Evolutionary conservation across 2,888 invertebrate genomes (phyloP).

Genomic region (Hypsopygia costalis): DNA sequence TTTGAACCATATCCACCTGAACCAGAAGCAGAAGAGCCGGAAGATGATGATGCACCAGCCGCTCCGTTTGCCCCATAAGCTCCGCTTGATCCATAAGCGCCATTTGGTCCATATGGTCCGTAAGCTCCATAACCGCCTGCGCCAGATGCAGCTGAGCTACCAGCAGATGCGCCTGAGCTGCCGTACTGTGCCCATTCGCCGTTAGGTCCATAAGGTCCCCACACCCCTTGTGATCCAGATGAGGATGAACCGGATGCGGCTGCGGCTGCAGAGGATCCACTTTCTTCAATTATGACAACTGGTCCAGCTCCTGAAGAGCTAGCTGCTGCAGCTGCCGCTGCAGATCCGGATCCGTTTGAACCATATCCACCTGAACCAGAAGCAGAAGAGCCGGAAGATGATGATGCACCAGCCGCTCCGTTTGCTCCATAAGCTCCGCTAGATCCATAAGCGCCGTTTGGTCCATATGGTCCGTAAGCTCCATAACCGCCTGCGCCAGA

Average conservation of each 20-base stretch:
- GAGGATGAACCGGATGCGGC: slow-evolving; percentile 12
- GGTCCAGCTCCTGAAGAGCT: not conserved
- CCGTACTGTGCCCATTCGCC: too few species aligned
- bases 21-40: slow-evolving; percentile 14
- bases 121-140: not conserved
- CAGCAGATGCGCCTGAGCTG: slow-evolving; percentile 2
- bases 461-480: not conserved
- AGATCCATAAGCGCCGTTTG: not conserved
- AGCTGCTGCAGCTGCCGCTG: not conserved
- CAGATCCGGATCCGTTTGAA: slow-evolving; percentile 7
- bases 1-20: slow-evolving; percentile 9
- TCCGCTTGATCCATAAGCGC: slow-evolving; percentile 12
- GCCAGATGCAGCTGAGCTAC: not conserved
- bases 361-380: slow-evolving; percentile 4
- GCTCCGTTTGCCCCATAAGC: slow-evolving; percentile 1
- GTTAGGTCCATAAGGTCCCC: slow-evolving; percentile 1
- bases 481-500: not conserved
- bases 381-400: slow-evolving; percentile 6
- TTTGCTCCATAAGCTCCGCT: not conserved
- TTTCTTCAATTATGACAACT: not conserved
- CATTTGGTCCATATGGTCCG: too few species aligned
- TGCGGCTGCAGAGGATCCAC: not conserved
- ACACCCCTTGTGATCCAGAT: slow-evolving; percentile 7
- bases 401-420: not conserved
- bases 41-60: slow-evolving; percentile 13